These are phyloP conservation scores for Anoplolepis gracilipes DNA, from an alignment of 1,140 invertebrate species.

Conservation along the genomic window DNA sequence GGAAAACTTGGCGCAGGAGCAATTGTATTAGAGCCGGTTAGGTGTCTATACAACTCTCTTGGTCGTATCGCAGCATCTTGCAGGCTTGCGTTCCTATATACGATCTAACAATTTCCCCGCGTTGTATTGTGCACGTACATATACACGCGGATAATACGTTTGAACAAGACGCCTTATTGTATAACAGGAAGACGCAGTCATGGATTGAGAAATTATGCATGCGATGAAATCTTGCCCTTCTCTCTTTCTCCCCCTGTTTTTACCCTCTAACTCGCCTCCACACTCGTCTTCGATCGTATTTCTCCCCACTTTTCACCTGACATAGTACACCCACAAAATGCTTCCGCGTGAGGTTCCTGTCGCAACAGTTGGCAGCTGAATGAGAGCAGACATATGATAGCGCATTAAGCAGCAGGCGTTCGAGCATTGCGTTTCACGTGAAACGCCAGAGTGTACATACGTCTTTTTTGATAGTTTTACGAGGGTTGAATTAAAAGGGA, in stretches of 20 bases:
- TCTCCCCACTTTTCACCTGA: conserved; percentile 12
- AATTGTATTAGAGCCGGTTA: conserved; percentile 73
- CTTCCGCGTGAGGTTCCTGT: neutral
- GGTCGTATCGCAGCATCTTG: neutral
- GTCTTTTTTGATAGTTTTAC: neutral
- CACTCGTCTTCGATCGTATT: conserved; percentile 21
- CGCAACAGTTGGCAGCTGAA: conserved; percentile 22
- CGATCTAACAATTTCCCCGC: neutral
- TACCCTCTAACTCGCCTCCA: no score
- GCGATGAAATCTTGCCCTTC: conserved; percentile 57
- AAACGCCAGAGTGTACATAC: neutral
- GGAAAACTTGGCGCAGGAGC: conserved; percentile 68
- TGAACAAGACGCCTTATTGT: conserved; percentile 32
- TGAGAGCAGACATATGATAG: conserved; percentile 1
- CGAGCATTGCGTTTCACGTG: neutral
- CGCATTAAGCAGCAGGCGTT: neutral
- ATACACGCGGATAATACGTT: conserved; percentile 34
- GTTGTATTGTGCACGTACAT: conserved; percentile 6
- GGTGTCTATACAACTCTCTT: conserved; percentile 40
- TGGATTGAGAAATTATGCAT: conserved; percentile 70
- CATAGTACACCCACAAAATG: conserved; percentile 35
- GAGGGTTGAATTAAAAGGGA: neutral
- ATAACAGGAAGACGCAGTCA: conserved; percentile 56
- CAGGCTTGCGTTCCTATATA: neutral
- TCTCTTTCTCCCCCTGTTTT: neutral